Conservation (phyloP, 2,888 invertebrate species). For the Myathropa florea region DNA sequence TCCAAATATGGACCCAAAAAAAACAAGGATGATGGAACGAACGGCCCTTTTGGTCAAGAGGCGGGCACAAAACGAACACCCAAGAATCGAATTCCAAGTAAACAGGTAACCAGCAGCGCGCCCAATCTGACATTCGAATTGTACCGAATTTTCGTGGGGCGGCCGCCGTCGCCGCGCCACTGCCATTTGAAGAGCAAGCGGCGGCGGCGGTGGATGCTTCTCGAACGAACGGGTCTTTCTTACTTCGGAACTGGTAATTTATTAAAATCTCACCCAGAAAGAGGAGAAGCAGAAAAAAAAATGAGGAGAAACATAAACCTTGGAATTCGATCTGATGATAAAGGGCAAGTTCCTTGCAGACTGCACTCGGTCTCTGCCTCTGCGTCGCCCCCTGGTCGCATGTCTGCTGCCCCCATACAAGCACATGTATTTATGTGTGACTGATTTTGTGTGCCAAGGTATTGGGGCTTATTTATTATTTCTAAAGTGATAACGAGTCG, state of each 20-base stretch:
- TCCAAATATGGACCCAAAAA: not conserved
- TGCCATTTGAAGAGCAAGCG: not conserved
- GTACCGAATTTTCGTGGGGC: not conserved
- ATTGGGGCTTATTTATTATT: not conserved
- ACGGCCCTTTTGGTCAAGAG: not conserved
- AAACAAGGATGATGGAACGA: not conserved
- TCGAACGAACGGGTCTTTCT: not conserved
- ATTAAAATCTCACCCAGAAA: not conserved
- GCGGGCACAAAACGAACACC: constrained; percentile 7
- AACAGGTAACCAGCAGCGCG: not conserved
- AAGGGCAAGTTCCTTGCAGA: constrained; percentile 5
- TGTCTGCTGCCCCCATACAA: not conserved
- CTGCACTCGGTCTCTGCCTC: not conserved
- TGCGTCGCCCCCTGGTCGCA: not conserved
- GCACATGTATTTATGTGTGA: not conserved
- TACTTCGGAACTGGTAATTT: constrained; percentile 3
- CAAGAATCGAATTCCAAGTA: constrained; percentile 12
- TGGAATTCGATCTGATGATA: constrained; percentile 3
- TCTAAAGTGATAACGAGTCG: not conserved
- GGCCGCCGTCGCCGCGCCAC: not conserved
- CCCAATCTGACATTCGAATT: not conserved
- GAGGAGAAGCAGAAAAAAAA: not conserved
- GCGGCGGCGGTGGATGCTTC: not conserved
- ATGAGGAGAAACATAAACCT: not conserved
- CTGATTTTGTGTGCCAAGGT: constrained; percentile 1